These are phyloP conservation scores for Tridacna gigas DNA, from an alignment of 2,888 invertebrate genomes.

Conservation along the genomic window DNA sequence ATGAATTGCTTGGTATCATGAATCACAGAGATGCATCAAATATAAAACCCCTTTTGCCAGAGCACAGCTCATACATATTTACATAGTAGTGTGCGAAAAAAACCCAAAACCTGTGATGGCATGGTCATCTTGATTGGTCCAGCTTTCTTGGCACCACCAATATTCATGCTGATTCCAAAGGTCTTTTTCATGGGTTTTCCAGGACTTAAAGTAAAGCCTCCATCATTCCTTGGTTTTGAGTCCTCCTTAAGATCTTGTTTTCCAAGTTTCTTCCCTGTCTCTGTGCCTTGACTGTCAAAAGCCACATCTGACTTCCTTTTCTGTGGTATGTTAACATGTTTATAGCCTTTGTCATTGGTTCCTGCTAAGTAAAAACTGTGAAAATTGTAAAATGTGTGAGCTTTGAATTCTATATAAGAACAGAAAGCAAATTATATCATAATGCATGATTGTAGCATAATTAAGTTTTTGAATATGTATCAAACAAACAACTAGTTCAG, in stretches of 20 bases:
- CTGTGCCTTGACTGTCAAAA: constrained; percentile 42
- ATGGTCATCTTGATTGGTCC: constrained; percentile 68
- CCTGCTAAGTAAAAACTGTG: constrained; percentile 68
- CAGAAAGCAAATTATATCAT: too few relatives aligned
- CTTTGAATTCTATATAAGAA: background rate
- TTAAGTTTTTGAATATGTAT: too few relatives aligned
- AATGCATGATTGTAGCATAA: too few relatives aligned
- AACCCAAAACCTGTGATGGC: constrained; percentile 59
- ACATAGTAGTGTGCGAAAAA: background rate
- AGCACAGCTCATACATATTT: background rate
- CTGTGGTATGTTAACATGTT: constrained; percentile 61
- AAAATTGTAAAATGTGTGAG: constrained; percentile 57
- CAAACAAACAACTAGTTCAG: too few relatives aligned
- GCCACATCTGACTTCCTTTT: constrained; percentile 64
- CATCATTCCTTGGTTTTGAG: background rate
- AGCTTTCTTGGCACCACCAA: constrained; percentile 23
- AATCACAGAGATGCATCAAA: too few relatives aligned
- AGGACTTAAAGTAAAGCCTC: background rate
- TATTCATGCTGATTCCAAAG: constrained; percentile 27
- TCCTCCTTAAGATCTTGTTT: background rate
- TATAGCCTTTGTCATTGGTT: constrained; percentile 32
- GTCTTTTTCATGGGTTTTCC: constrained; percentile 32
- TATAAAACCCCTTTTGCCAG: too few relatives aligned
- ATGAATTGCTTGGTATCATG: too few relatives aligned
- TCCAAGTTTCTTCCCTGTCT: background rate